Base-by-base conservation (phyloP, 2,888 invertebrate species). In the Dorcus parallelipipedus region DNA sequence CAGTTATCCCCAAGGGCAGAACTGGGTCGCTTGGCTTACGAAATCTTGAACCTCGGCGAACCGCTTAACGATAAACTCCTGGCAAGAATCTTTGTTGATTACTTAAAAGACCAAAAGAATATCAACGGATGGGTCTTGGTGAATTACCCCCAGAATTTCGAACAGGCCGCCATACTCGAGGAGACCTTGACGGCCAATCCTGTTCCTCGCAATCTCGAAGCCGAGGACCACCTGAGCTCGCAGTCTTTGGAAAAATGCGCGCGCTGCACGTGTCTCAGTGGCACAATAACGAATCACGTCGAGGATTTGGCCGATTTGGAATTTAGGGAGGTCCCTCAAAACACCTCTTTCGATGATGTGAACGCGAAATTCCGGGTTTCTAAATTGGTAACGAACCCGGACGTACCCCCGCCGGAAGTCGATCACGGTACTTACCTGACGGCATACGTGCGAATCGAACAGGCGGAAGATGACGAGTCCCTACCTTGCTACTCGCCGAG, bases 141-240 rank as follows among this genome's bases (percentile, higher is more conserved):
- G 43, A 86, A 88, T 71, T 88, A 83, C 69, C 88, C 88, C 0
- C 80, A 80, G 58, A 80, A 78, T 5, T 82, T 83, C 56, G 75
- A 80, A 33, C 84, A 87, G 73, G 84, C 86, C 42, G 79, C 80
- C 64, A 77, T 82, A 45, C 71, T 88, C 38, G 88, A 88, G 74
- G 82, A 83, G 73, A 79, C 79, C 1, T 78, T 88, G 68, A 81
- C 83, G 8, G 85, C 86, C 0, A 71, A 69, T 47, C 73, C 74
- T 45, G 78, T 85, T 17, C 82, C 84, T 6, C 14, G 8, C 17
- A 26, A 17, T 78, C 56, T 17, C 14, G 3, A 41, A 14, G 78
- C 63, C 7, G 33, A 5, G n/a, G 26, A 33, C 26, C 1, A 49
- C 9, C 9, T 33, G 49, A n/a, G 9, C 7, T 8, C 10, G 9